Evolutionary conservation across 2,797 vertebrate genomes (phyloP), one percentile per base, ranked within the genome.

Genomic region (Cyprinodon diabolis): DNA sequence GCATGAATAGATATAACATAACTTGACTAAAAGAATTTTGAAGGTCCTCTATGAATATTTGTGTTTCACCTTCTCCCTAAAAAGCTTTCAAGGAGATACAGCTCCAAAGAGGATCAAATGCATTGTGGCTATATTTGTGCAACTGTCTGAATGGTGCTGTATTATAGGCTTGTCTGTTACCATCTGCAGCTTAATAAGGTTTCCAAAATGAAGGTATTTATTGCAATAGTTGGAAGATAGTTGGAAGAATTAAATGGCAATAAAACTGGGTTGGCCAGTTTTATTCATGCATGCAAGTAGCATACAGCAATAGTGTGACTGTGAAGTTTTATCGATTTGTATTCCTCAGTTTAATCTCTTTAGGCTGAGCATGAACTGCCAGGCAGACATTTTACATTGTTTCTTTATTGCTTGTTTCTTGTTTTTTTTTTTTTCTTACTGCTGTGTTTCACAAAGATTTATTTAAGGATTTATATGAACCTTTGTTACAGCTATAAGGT

Each of bases 221-320:
- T 85, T 83, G 77, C 21, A 35, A 68, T 60, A 83, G 66, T 78
- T 67, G 65, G 54, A 78, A 67, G 72, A 81, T 60, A 83, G 66
- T 78, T 67, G 65, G 54, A 78, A 67, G 72, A 81, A 62, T 76
- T 68, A 84, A 76, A 82, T 79, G 73, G 81, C 76, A 88, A 86
- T 87, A 89, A 87, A 85, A 23, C 58, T 21, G 71, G 62, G 14
- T 30, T 40, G 57, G 69, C 82, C 68, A 43, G 30, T 30, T 30
- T 30, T 30, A 30, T 30, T 30, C 30, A 30, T 30, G 30, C 77
- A 79, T 47, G 66, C 80, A 85, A 86, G 71, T 74, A 23, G 55
- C 72, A 69, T 72, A 74, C 60, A 69, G 67, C 63, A 80, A 74
- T 79, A 66, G 55, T 66, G 57, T 74, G 68, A 47, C 17, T 45